Evolutionary conservation across 2,113 vertebrate species (phyloP), one percentile per base, ranked within the genome.

Genomic region (Macquaria ambigua): DNA sequence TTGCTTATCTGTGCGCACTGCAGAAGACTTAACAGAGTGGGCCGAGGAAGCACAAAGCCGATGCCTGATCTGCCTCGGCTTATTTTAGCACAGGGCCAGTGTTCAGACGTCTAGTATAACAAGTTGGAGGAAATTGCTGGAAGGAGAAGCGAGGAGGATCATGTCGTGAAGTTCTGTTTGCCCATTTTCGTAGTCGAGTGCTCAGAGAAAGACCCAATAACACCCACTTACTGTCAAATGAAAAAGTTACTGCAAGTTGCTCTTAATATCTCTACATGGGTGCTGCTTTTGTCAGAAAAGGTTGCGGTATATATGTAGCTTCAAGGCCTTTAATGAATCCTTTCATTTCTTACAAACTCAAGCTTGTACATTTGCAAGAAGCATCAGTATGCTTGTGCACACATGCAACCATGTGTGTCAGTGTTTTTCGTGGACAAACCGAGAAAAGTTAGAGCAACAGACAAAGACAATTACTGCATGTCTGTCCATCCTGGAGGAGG

Each of bases 1-100:
- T 74, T 72, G 39, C 82, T 90, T 87, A 87, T 91, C 87, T 81
- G 53, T 8, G 53, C 56, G 84, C 25, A 14, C 76, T 67, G 77
- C 83, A 78, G 83, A 77, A 82, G 62, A 83, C 72, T 81, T 69
- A 67, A 67, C 82, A 79, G 78, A 85, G 68, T 8, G 39, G 69
- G 79, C 31, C 39, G 4, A 48, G 31, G 15, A 48, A 48, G 73
- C 77, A 72, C 34, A 79, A 28, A 59, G 63, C 81, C 63, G 37
- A 46, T 1, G 34, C 23, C 61, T 61, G 52, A 56, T 77, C 63
- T 28, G 37, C 53, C 21, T 20, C 20, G 0, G 64, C 8, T 78
- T 31, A 73, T 74, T 85, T 82, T 73, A 67, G 71, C 56, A 48
- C 20, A 15, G 53, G 16, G 58, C 63, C 20, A 31, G 53, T 20